Evolutionary conservation across 2,797 vertebrate genomes (phyloP).

Genomic region (Acrossocheilus fasciatus): DNA sequence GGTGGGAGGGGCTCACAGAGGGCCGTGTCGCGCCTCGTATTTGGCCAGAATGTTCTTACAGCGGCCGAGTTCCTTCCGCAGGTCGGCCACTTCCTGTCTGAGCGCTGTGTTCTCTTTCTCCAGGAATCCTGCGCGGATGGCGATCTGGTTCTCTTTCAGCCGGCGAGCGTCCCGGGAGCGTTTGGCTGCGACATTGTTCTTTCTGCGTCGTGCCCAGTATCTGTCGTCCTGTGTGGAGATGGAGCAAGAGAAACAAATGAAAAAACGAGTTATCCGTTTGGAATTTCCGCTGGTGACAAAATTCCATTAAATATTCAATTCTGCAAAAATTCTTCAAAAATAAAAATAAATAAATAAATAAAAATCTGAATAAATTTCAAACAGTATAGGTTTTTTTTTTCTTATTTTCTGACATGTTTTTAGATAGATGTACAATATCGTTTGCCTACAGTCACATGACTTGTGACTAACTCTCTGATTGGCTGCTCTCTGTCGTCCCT

Average conservation of each 20-base stretch:
- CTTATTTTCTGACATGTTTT: not conserved
- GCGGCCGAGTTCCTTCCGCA: constrained; percentile 94
- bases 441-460: not conserved
- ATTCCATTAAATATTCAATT: not conserved
- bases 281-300: not conserved
- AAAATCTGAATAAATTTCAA: not conserved
- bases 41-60: constrained; percentile 94
- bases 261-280: not conserved
- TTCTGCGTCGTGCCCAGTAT: constrained; percentile 97
- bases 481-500: not conserved
- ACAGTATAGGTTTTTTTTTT: not conserved
- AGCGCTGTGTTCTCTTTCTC: constrained; percentile 97
- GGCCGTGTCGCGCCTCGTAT: constrained; percentile 91
- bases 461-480: not conserved
- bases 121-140: constrained; percentile 94
- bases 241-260: constrained; percentile 46
- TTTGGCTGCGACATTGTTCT: constrained; percentile 99
- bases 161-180: constrained; percentile 92
- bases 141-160: constrained; percentile 99
- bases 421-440: not conserved
- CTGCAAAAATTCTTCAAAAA: not conserved
- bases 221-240: constrained; percentile 87
- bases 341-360: not conserved
- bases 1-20: constrained; percentile 79
- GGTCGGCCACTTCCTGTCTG: constrained; percentile 91